Evolutionary conservation across 2,797 vertebrate species (phyloP).

Genomic region (Crypturellus tataupa): DNA sequence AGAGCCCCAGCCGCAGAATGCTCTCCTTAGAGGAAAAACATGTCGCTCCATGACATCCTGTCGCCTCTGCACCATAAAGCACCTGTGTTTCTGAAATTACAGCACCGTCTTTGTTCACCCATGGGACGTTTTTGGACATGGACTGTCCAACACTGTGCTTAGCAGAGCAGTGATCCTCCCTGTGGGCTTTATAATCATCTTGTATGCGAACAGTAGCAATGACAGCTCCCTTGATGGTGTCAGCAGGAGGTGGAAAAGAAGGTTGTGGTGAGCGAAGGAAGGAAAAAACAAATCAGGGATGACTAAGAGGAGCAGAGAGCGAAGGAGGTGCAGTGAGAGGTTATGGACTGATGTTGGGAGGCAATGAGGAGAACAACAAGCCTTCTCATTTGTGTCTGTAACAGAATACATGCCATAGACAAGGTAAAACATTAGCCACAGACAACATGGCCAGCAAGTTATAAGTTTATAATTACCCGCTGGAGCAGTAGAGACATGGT

Average conservation of each 20-base stretch:
- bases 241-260: background rate
- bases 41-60: background rate
- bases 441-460: background rate
- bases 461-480: background rate
- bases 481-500: background rate
- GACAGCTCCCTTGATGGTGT: too few relatives aligned
- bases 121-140: too few relatives aligned
- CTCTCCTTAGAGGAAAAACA: background rate
- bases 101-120: background rate
- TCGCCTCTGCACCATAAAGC: accelerated
- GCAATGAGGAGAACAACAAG: accelerated
- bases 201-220: background rate
- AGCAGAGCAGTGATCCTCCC: background rate
- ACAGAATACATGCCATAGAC: accelerated
- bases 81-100: background rate
- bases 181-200: accelerated
- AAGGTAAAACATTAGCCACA: background rate
- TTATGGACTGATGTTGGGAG: background rate
- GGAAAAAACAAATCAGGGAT: background rate
- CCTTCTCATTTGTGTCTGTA: background rate
- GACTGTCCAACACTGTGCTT: background rate
- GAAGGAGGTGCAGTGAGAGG: background rate
- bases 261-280: background rate
- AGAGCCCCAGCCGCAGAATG: background rate
- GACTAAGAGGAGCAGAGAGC: accelerated